Percentiles rank a stretch among this genome's conserved stretches.
phyloP scores from a whole-genome alignment of 1,140 invertebrate species.

The Drosophila virilis region DNA sequence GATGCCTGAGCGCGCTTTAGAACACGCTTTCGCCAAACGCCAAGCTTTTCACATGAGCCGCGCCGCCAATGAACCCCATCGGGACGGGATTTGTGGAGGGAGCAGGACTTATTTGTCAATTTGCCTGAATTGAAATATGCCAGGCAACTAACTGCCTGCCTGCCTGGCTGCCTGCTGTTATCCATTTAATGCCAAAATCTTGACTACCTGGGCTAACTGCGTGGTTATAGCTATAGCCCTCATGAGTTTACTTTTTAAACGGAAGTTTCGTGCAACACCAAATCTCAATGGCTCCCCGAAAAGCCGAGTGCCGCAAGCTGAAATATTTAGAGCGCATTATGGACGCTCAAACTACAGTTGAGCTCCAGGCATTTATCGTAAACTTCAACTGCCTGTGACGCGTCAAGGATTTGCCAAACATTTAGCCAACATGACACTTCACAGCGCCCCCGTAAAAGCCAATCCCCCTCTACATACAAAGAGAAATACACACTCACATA shows the following conservation, averaged over 20 bases:
- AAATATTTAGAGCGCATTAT: conserved; percentile 74
- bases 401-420: conserved; percentile 76
- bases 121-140: conserved; percentile 63
- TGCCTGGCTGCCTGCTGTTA: conserved; percentile 38
- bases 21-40: conserved; percentile 21
- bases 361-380: conserved; percentile 76
- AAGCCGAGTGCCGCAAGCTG: conserved; percentile 6
- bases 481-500: not conserved
- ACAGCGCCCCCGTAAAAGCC: not conserved
- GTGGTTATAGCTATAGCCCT: conserved; percentile 8
- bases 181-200: conserved; percentile 56
- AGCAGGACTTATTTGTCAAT: conserved; percentile 66
- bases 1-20: conserved; percentile 37
- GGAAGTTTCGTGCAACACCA: conserved; percentile 46
- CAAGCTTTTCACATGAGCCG: conserved; percentile 31
- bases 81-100: not conserved
- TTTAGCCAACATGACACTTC: conserved; percentile 78
- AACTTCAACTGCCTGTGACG: conserved; percentile 76
- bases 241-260: conserved; percentile 66
- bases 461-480: not conserved
- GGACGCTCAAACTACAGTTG: conserved; percentile 55
- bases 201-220: conserved; percentile 2
- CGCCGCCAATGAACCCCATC: not conserved
- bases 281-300: conserved; percentile 25
- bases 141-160: conserved; percentile 17